Evolutionary conservation across 2,888 invertebrate species (phyloP), one percentile per base, ranked within the genome.

Genomic region (Strigamia transsilvanica): DNA sequence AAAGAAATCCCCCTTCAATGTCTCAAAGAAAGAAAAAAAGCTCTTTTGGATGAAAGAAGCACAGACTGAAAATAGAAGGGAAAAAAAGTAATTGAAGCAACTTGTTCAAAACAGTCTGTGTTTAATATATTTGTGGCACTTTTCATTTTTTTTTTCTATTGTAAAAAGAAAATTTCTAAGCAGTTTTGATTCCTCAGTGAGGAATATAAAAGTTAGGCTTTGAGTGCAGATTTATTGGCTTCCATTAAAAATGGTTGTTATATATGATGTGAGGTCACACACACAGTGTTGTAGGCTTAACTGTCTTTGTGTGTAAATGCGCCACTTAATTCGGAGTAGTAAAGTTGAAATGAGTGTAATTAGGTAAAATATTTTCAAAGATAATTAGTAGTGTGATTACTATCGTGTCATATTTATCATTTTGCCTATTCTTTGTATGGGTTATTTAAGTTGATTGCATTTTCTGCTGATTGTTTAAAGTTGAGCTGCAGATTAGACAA

Each of bases 321-420:
- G 12, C 73, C 73, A 73, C 73, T 73, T 73, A 73, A 73, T 73
- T 73, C 32, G 27, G 73, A 0, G 73, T 73, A 73, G 73, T 73
- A 73, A 73, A 73, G 73, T 73, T 73, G 73, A 73, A 73, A 73
- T 73, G 73, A 73, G 73, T 73, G 73, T 73, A 73, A 73, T 73
- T 73, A 73, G 73, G 73, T 73, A 27, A 73, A 73, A 73, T 73
- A 73, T 73, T 73, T 73, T 73, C 73, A 73, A 73, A 6, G 32
- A 73, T 73, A 73, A 73, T 73, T 73, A 73, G 73, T 73, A 73
- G 73, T 73, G 73, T 73, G 73, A 73, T 73, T 73, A 73, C 73
- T 15, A 32, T 13, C 13, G 27, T 32, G 73, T 73, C 27, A 73
- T 73, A 73, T 73, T 73, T 73, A 73, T 73, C 73, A 73, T 73